phyloP scores from a whole-genome alignment of 1,140 invertebrate genomes.

The Bombus impatiens region DNA sequence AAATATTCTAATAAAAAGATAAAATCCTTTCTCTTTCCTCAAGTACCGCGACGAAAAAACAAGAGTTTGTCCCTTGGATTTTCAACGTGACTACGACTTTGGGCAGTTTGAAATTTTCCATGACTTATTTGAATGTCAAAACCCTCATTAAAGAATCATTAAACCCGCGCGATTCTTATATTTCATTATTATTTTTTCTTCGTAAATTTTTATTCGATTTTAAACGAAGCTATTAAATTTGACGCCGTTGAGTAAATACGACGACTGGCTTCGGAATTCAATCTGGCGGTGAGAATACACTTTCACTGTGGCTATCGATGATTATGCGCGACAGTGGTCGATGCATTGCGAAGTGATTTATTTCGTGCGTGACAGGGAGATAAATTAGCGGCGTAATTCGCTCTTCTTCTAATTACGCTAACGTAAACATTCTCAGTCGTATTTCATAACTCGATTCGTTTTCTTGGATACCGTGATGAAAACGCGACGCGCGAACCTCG shows the following conservation, averaged over 20 bases:
- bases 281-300: neutral
- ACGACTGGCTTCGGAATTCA: neutral
- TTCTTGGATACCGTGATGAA: neutral
- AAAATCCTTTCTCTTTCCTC: too few relatives aligned
- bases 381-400: constrained; percentile 31
- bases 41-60: too few relatives aligned
- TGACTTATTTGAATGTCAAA: too few relatives aligned
- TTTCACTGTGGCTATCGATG: constrained; percentile 27
- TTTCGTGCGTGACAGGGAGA: constrained; percentile 6
- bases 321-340: neutral
- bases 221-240: neutral
- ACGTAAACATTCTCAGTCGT: constrained; percentile 26
- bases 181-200: too few relatives aligned
- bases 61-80: too few relatives aligned
- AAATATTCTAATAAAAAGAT: too few relatives aligned
- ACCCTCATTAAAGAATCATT: too few relatives aligned
- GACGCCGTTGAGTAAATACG: neutral
- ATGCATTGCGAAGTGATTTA: constrained; percentile 35
- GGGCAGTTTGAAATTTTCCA: too few relatives aligned
- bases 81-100: too few relatives aligned
- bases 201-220: neutral
- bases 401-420: constrained; percentile 39
- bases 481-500: neutral
- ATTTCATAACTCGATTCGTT: constrained; percentile 25
- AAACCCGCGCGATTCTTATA: too few relatives aligned